Conservation (phyloP, 2,113 vertebrate genomes). For the Perca schrenkii region DNA sequence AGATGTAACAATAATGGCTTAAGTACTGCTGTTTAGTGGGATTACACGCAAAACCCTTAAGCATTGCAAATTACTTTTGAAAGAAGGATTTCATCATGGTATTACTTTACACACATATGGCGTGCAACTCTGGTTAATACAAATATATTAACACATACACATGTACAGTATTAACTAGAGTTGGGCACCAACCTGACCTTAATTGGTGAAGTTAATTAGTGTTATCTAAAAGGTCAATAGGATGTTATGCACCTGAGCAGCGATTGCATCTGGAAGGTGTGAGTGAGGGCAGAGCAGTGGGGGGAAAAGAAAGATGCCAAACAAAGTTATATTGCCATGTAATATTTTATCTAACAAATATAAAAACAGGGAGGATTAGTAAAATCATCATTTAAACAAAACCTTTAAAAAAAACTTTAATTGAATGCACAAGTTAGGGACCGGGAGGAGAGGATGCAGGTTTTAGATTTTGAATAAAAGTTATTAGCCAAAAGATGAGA, state of each 20-base stretch:
- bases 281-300: background rate
- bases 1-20: conserved; percentile 57
- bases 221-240: background rate
- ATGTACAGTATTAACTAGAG: background rate
- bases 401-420: background rate
- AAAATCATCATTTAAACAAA: background rate
- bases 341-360: background rate
- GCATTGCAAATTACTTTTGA: conserved; percentile 54
- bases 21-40: conserved; percentile 58
- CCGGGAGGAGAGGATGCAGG: background rate
- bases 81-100: conserved; percentile 47
- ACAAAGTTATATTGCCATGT: background rate
- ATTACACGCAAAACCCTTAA: conserved; percentile 60
- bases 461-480: background rate
- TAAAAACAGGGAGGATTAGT: background rate
- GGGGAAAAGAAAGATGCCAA: background rate
- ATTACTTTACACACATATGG: conserved; percentile 43
- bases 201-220: conserved; percentile 10
- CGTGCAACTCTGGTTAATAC: background rate
- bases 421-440: background rate
- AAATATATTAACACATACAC: background rate
- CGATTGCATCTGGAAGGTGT: background rate
- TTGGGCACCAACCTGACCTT: conserved; percentile 3
- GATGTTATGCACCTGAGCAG: background rate
- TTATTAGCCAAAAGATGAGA: background rate